A percentile compares a stretch with the other conserved stretches of the same genome.
Conservation (phyloP, 2,888 invertebrate species). For the Brachypterus glaber region DNA sequence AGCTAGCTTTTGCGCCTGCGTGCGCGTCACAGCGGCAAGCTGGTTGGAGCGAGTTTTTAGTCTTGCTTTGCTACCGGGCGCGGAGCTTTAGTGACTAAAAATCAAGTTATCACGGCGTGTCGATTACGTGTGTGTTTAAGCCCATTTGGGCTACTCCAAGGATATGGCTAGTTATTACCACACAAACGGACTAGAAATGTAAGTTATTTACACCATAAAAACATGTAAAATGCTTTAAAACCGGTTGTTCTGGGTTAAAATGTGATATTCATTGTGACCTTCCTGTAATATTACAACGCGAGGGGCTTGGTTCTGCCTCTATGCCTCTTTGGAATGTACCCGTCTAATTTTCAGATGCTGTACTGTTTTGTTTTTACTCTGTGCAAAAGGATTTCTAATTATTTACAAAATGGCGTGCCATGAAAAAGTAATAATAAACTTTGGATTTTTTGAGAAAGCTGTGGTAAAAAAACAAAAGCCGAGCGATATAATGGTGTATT, state of each 20-base stretch:
- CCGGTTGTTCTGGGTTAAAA: no score
- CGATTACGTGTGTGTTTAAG: slow-evolving; percentile 30
- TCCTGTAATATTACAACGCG: no score
- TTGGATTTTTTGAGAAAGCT: no score
- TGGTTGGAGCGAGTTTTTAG: background rate
- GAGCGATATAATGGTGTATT: no score
- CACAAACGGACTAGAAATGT: slow-evolving; percentile 28
- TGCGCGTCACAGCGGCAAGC: background rate
- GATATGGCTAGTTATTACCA: slow-evolving; percentile 36
- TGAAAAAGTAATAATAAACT: no score
- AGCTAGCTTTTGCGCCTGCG: no score
- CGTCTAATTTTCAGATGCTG: no score
- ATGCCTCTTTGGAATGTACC: no score
- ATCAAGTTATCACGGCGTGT: slow-evolving; percentile 27
- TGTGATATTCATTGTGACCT: background rate
- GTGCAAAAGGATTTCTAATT: no score
- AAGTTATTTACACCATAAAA: slow-evolving; percentile 20
- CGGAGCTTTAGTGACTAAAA: background rate
- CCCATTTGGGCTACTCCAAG: slow-evolving; percentile 30
- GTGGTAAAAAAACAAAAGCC: no score
- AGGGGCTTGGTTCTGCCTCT: slow-evolving; percentile 2
- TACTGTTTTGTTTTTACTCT: no score
- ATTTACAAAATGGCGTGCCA: slow-evolving; percentile 22
- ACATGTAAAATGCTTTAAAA: no score
- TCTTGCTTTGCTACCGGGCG: background rate